A percentile compares a stretch with the other conserved stretches of the same genome.
Evolutionary conservation across 1,140 invertebrate species (phyloP).

Genomic region (Eumeta japonica): DNA sequence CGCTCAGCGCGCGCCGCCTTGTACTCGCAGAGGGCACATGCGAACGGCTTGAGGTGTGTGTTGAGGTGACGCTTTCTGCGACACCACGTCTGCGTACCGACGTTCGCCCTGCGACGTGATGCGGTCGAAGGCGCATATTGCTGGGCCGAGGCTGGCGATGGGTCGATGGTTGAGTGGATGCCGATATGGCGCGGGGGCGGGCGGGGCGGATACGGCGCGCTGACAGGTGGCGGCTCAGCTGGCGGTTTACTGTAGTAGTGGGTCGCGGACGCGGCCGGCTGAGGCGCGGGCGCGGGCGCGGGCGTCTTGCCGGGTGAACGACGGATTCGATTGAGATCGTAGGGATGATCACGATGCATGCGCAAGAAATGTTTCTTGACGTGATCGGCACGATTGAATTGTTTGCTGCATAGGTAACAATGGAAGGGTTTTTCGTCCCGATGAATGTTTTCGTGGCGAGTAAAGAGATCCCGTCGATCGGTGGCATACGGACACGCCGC

Average conservation of each 20-base stretch:
- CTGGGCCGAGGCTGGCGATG: constrained; percentile 10
- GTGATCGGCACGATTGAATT: constrained; percentile 92
- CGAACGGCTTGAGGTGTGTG: constrained; percentile 88
- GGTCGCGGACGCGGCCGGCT: constrained; percentile 33
- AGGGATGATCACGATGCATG: constrained; percentile 84
- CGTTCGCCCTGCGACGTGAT: constrained; percentile 70
- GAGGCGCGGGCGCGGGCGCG: constrained; percentile 55
- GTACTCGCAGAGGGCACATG: constrained; percentile 86
- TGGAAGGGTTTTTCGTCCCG: constrained; percentile 90
- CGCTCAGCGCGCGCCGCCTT: constrained; percentile 85
- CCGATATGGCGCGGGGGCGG: constrained; percentile 3
- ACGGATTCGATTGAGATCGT: constrained; percentile 81
- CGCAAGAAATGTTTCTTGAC: constrained; percentile 91
- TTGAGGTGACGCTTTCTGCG: constrained; percentile 87
- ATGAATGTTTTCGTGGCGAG: constrained; percentile 94
- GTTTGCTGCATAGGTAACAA: constrained; percentile 87
- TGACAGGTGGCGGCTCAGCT: constrained; percentile 6
- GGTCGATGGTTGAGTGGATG: constrained; percentile 7
- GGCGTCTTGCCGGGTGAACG: constrained; percentile 57
- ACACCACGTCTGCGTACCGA: constrained; percentile 91
- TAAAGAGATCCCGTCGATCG: constrained; percentile 89
- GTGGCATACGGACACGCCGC: constrained; percentile 85
- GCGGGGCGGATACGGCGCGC: constrained; percentile 5
- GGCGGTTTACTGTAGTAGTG: constrained; percentile 24
- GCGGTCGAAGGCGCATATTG: constrained; percentile 6